Evolutionary conservation across 2,888 invertebrate genomes (phyloP).

Genomic region (Oligia latruncula): DNA sequence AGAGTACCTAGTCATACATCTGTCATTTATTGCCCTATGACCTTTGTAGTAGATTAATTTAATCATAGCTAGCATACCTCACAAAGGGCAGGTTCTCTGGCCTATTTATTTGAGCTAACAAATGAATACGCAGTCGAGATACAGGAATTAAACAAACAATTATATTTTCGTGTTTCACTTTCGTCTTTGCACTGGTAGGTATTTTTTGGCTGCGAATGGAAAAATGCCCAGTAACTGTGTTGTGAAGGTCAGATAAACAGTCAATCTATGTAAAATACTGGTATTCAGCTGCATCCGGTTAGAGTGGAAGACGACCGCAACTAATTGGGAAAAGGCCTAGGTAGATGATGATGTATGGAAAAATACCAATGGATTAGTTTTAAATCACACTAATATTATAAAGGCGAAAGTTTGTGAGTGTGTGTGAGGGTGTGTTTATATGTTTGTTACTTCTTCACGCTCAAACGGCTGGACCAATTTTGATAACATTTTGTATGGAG

Average conservation of each 20-base stretch:
- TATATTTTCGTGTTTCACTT: neutral
- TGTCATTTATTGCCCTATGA: neutral
- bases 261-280: neutral
- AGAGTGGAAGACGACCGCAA: neutral
- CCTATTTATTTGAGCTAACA: neutral
- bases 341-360: neutral
- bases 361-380: neutral
- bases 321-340: neutral
- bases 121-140: neutral
- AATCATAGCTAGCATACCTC: conserved; percentile 3
- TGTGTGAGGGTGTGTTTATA: no score
- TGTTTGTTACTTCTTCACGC: no score
- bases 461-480: no score
- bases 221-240: neutral
- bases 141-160: neutral
- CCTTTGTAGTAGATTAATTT: neutral
- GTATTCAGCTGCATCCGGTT: neutral
- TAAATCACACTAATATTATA: neutral
- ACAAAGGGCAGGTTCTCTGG: neutral
- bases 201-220: neutral
- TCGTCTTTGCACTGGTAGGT: neutral
- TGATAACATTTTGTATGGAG: no score
- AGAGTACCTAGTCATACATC: neutral
- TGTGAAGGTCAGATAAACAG: neutral
- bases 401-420: no score